Base-by-base conservation (phyloP, 1,140 invertebrate species). In the Cephus cinctus region DNA sequence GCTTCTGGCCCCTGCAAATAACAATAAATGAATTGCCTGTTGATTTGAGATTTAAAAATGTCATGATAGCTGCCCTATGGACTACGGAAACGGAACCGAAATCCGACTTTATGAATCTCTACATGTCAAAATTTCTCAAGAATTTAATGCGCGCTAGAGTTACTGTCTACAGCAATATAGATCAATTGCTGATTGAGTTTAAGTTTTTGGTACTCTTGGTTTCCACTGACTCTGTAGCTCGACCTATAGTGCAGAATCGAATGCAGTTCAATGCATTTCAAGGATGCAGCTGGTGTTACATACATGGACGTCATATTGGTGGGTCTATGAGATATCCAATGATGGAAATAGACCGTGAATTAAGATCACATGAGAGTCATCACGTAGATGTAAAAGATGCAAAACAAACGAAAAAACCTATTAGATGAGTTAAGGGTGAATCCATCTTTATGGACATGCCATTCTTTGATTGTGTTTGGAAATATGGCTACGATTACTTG, bases 211-310 rank as follows among this genome's bases (percentile, higher is more conserved):
- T 34, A 35, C 21, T 27, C 1, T 47, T 18, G 25, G 21, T 32
- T 11, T 31, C 27, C 5, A 21, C 18, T 12, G 44, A 41, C 31
- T 41, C 39, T 2, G 18, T 39, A 25, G 44, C 43, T 4, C 40
- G 40, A 27, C 22, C 44, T 30, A 25, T 43, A 14, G 30, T 47
- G 18, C 50, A 52, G 39, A 43, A 43, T 25, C 15, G 50, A 39
- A 4, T 52, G 2, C 14, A 43, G 23, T 46, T 36, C 16, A 52
- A 38, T 47, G 50, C 44, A 2, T 43, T 43, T 14, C 32, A 21
- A 11, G 44, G 44, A 2, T 52, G 44, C 22, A 47, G 40, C 27
- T 52, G 43, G 21, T 52, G 50, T 16, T 47, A 47, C 39, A 15
- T 38, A 16, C 15, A 44, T 14, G 23, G 23, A 8, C 16, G 19